Evolutionary conservation across 2,797 vertebrate species (phyloP).

Genomic region (Tamandua tetradactyla): DNA sequence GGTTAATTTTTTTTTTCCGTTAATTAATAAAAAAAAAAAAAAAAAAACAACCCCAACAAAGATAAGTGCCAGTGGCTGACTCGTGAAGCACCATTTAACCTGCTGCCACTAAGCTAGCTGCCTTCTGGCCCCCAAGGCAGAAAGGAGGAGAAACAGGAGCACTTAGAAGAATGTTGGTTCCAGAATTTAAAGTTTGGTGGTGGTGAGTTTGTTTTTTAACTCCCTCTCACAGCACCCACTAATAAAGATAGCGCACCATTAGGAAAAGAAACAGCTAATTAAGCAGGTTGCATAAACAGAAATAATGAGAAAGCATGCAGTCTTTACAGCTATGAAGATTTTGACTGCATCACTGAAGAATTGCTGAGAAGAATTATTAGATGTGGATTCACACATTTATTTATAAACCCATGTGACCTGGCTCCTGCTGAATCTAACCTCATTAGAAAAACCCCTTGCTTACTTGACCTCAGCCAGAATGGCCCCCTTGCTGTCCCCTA

Average conservation of each 20-base stretch:
- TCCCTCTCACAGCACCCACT: neutral
- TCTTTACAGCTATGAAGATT: neutral
- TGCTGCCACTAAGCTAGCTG: neutral
- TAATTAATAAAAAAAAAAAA: too few species aligned
- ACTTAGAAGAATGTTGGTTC: neutral
- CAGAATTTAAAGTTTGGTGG: neutral
- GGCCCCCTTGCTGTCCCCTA: neutral
- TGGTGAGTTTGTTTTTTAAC: neutral
- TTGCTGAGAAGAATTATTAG: neutral
- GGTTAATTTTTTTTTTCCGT: too few species aligned
- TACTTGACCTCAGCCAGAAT: neutral
- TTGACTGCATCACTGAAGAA: neutral
- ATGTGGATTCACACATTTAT: neutral
- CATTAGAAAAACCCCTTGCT: neutral
- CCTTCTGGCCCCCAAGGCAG: neutral
- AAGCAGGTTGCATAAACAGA: neutral
- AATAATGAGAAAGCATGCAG: neutral
- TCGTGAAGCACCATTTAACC: neutral
- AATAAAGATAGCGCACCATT: neutral
- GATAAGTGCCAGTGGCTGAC: neutral
- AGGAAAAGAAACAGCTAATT: constrained; percentile 5
- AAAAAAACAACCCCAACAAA: neutral
- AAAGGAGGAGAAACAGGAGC: neutral
- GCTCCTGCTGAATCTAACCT: neutral
- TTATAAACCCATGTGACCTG: neutral